Evolutionary conservation across 2,888 invertebrate species (phyloP).

Genomic region (Cryptocephalus moraei): DNA sequence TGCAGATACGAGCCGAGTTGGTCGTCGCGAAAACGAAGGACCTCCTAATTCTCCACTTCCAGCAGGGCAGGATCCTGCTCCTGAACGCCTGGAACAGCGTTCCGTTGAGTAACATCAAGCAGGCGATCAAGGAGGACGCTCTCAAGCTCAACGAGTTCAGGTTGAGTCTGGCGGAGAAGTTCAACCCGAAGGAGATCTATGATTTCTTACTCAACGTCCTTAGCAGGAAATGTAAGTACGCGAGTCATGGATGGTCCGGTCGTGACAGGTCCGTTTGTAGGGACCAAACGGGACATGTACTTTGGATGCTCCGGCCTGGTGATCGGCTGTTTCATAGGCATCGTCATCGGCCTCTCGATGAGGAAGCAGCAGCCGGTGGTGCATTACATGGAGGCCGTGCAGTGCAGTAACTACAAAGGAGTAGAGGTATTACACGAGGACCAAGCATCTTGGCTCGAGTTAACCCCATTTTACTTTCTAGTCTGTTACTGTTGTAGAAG

Average conservation of each 20-base stretch:
- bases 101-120: conserved; percentile 19
- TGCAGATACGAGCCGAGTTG: conserved; percentile 29
- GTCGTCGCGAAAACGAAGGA: conserved; percentile 28
- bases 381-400: conserved; percentile 41
- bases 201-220: conserved; percentile 21
- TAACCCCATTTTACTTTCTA: conserved; percentile 22
- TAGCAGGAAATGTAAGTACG: conserved; percentile 27
- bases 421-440: conserved; percentile 32
- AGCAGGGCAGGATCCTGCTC: conserved; percentile 21
- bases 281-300: conserved; percentile 36
- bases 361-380: conserved; percentile 26
- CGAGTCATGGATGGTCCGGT: background rate
- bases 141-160: conserved; percentile 7
- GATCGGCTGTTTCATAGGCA: conserved; percentile 37
- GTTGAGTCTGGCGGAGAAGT: conserved; percentile 15
- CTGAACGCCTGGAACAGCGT: conserved; percentile 24
- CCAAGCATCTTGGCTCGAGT: background rate
- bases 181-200: conserved; percentile 24
- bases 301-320: conserved; percentile 38
- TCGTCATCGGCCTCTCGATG: conserved; percentile 33
- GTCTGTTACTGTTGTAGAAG: conserved; percentile 45
- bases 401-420: conserved; percentile 39
- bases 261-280: conserved; percentile 22
- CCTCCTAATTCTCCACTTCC: conserved; percentile 21
- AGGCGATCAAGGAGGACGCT: conserved; percentile 20